Conservation (phyloP, 2,888 invertebrate species). For the Aelia acuminata region DNA sequence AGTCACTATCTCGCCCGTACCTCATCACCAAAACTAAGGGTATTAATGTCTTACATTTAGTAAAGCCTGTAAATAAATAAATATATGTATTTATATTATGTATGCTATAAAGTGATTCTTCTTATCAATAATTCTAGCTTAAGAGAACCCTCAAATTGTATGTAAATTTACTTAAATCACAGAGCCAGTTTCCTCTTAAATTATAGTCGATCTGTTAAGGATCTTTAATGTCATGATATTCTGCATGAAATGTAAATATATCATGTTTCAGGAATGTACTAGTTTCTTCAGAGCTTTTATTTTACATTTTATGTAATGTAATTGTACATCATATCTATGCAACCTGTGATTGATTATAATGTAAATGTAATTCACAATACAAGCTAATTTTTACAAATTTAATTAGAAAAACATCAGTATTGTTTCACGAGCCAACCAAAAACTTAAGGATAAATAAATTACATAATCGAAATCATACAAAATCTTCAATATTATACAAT, state of each 20-base stretch:
- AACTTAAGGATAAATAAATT: background rate
- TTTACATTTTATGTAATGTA: background rate
- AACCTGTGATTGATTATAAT: background rate
- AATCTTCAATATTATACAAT: no score
- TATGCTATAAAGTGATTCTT: background rate
- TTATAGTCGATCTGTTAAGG: conserved; percentile 3
- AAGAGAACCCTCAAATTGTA: background rate
- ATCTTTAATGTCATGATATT: background rate
- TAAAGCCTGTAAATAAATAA: conserved; percentile 19
- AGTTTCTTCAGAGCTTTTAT: conserved; percentile 11
- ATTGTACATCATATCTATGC: background rate
- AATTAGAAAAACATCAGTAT: background rate
- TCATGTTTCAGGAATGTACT: background rate
- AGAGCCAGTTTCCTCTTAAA: background rate
- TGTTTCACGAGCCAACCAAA: background rate
- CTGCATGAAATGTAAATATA: conserved; percentile 33
- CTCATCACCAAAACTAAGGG: conserved; percentile 13
- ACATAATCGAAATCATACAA: no score
- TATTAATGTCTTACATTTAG: background rate
- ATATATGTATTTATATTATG: background rate
- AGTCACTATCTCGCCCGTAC: conserved; percentile 27
- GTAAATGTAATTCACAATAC: background rate
- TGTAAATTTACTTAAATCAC: background rate
- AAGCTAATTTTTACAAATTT: background rate
- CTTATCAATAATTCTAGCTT: background rate